Evolutionary conservation across 2,113 vertebrate species (phyloP).

Genomic region (Bungarus multicinctus): DNA sequence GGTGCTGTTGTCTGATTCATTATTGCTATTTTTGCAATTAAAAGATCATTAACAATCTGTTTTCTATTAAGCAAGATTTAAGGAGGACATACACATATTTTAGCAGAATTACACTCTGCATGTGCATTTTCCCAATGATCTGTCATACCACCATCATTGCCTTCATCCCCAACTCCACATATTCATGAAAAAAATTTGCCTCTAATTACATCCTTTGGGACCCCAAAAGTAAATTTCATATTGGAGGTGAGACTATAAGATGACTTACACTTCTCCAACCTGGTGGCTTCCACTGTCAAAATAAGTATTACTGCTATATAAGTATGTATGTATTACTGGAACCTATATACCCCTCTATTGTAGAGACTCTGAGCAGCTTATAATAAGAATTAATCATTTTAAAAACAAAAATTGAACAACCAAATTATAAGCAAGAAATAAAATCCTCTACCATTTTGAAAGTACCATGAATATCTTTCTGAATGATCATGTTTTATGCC

Average conservation of each 20-base stretch:
- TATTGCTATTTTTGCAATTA: slow-evolving; percentile 30
- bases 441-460: background rate
- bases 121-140: slow-evolving; percentile 11
- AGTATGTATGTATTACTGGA: background rate
- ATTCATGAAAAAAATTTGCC: background rate
- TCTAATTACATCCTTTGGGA: slow-evolving; percentile 60
- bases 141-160: background rate
- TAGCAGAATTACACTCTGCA: slow-evolving; percentile 32
- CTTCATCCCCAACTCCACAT: background rate
- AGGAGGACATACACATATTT: background rate
- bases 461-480: background rate
- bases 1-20: slow-evolving; percentile 5
- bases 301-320: background rate
- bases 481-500: background rate
- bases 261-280: background rate
- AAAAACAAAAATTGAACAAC: background rate
- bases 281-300: background rate
- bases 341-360: background rate
- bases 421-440: background rate
- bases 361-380: background rate
- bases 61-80: slow-evolving; percentile 19
- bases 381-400: background rate
- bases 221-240: slow-evolving; percentile 33
- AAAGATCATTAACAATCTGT: background rate
- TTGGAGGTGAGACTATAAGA: background rate